Conservation (phyloP, 92 coral and sea anemone genomes). For the Umimayanthus kanabou region DNA sequence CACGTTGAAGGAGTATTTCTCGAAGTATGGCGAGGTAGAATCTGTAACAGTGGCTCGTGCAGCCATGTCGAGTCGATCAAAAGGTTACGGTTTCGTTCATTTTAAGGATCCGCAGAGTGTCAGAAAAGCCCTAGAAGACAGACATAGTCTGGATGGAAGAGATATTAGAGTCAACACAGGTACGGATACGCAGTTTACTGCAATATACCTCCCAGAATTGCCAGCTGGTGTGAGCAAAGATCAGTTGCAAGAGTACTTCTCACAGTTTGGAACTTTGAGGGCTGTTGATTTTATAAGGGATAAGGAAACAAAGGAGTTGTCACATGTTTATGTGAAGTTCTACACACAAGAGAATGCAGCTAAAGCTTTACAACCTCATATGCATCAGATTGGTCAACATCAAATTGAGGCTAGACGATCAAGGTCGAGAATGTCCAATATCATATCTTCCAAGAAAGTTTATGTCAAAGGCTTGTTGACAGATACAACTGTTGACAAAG, state of each 20-base stretch:
- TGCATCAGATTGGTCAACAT: conserved; percentile 44
- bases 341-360: conserved; percentile 51
- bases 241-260: conserved; percentile 47
- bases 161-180: conserved; percentile 44
- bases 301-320: conserved; percentile 33
- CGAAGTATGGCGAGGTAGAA: conserved; percentile 64
- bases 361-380: conserved; percentile 47
- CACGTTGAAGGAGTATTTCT: conserved; percentile 47
- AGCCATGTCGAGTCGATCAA: conserved; percentile 51
- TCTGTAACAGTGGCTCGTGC: conserved; percentile 49
- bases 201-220: conserved; percentile 53
- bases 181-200: conserved; percentile 44
- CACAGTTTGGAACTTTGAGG: conserved; percentile 55
- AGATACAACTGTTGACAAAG: conserved; percentile 54
- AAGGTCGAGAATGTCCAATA: conserved; percentile 35
- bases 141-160: conserved; percentile 50
- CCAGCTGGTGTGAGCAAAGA: conserved; percentile 55
- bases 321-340: conserved; percentile 59
- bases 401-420: conserved; percentile 10
- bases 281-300: conserved; percentile 55
- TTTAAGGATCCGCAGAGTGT: conserved; percentile 51
- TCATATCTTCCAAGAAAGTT: conserved; percentile 46
- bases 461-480: conserved; percentile 51
- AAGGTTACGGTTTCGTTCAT: conserved; percentile 64
- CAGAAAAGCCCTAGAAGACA: conserved; percentile 46